Percentiles rank a stretch among this genome's conserved stretches.
Evolutionary conservation across 2,113 vertebrate genomes (phyloP).

Genomic region (Corapipo altera): DNA sequence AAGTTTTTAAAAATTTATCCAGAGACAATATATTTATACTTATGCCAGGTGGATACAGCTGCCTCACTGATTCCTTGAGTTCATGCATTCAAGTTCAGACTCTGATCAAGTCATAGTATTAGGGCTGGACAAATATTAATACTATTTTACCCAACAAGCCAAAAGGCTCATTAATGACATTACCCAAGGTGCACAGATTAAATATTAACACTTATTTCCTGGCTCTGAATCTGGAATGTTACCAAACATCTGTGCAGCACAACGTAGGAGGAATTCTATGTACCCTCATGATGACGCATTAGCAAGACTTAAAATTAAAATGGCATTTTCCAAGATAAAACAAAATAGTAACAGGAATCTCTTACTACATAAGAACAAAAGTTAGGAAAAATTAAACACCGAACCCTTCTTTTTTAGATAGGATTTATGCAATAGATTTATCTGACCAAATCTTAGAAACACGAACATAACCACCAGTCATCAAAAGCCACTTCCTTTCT

Average conservation of each 20-base stretch:
- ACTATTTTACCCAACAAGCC: background rate
- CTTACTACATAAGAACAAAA: background rate
- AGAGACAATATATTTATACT: background rate
- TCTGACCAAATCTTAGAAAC: background rate
- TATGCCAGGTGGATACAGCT: background rate
- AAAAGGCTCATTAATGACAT: background rate
- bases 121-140: background rate
- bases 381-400: background rate
- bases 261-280: background rate
- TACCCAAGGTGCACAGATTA: background rate
- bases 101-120: background rate
- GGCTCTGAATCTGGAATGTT: background rate
- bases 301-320: background rate
- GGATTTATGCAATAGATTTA: background rate
- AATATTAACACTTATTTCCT: background rate
- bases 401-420: background rate
- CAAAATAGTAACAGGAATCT: background rate
- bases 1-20: background rate
- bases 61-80: background rate
- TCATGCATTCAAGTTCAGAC: background rate
- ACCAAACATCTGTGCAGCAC: background rate
- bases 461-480: background rate
- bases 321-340: background rate
- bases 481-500: slow-evolving; percentile 7
- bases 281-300: background rate